Base-by-base conservation (phyloP, 2,888 invertebrate species). In the Agrotis puta region DNA sequence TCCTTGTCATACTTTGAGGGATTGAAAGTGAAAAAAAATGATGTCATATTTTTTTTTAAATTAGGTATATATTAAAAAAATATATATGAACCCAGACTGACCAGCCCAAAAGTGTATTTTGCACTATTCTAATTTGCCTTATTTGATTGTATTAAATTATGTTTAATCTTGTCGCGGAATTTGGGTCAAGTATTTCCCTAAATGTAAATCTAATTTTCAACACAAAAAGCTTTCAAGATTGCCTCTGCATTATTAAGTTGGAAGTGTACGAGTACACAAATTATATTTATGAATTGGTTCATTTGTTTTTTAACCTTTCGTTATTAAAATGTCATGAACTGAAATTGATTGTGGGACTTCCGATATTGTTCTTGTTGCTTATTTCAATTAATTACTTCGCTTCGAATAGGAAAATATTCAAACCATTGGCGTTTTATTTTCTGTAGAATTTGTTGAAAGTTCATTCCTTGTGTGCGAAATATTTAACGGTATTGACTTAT, bases 311-410 rank as follows among this genome's bases (percentile, higher is more conserved):
- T 62, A 47, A 50, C 18, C 54, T 45, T 57, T 47, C 27, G 20
- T 59, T 77, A 62, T 68, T 77, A 81, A 64, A 65, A 61, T 67
- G 79, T 78, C 68, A 64, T 33, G 57, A 82, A 73, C 75, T 73
- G 58, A 64, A 84, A 84, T 82, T 69, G 58, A n/a, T 65, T 54
- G 5, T 24, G 58, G 45, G 24, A 43, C 33, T 53, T 53, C 16
- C 9, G 43, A 43, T 61, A 67, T 56, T 74, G 53, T 56, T 56
- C 20, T 50, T 65, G 5, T 33, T 43, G 16, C 39, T 57, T 11
- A 45, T 18, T 54, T 72, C 61, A 45, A 27, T 68, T n/a, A 33
- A 56, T 24, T 56, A 20, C 0, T 39, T 61, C 50, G n/a, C 13
- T 45, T 39, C 0, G n/a, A 39, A 20, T 47, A 20, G 11, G 13